phyloP scores from a whole-genome alignment of 2,888 invertebrate genomes.

The Rhingia rostrata region DNA sequence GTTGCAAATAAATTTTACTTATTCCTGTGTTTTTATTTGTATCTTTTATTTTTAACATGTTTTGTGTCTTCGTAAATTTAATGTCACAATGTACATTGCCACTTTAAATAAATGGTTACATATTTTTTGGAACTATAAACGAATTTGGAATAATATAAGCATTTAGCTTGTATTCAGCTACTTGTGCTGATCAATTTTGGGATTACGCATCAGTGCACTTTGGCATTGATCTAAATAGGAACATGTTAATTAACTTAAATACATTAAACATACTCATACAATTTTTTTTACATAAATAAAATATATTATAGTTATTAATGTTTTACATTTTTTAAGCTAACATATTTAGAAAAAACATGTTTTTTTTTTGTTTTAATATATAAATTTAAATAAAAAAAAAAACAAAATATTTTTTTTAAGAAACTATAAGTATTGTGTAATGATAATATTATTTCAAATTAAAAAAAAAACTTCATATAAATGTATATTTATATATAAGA shows the following conservation, averaged over 20 bases:
- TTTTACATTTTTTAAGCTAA: conserved; percentile 37
- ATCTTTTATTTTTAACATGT: neutral
- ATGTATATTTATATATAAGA: conserved; percentile 70
- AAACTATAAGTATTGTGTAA: conserved; percentile 24
- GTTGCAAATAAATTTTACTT: no score
- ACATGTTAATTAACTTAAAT: conserved; percentile 40
- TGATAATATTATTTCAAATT: conserved; percentile 12
- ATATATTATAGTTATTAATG: conserved; percentile 43
- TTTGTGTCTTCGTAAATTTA: neutral
- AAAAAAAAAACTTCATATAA: conserved; percentile 34
- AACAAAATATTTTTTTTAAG: conserved; percentile 31
- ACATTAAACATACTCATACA: conserved; percentile 56
- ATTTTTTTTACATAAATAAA: conserved; percentile 59
- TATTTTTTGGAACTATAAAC: conserved; percentile 52
- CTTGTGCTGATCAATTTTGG: conserved; percentile 71
- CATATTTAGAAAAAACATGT: conserved; percentile 51
- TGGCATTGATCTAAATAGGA: conserved; percentile 58
- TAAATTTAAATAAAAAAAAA: conserved; percentile 34
- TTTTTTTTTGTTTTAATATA: neutral
- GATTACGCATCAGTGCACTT: conserved; percentile 72
- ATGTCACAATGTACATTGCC: conserved; percentile 21
- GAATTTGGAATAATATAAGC: conserved; percentile 65
- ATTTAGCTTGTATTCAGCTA: conserved; percentile 66
- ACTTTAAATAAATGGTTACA: conserved; percentile 8
- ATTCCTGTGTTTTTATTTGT: neutral